A percentile compares a stretch with the other conserved stretches of the same genome.
phyloP scores from a whole-genome alignment of 2,888 invertebrate genomes.

The Periphyllus acericola region DNA sequence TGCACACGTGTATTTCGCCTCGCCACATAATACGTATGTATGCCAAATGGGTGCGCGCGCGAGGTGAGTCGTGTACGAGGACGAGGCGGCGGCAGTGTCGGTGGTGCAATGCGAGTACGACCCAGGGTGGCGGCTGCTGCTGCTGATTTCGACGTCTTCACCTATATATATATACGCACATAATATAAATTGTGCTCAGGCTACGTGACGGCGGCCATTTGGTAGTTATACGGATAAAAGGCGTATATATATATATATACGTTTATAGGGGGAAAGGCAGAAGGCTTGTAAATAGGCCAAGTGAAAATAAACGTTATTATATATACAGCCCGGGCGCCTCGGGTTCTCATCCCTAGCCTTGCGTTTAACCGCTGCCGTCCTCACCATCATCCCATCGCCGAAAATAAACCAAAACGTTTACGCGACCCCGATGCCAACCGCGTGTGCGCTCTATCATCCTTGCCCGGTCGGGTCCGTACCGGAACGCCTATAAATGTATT shows the following conservation, averaged over 20 bases:
- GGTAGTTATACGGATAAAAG: too few species aligned
- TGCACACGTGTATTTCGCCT: too few species aligned
- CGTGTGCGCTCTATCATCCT: background rate
- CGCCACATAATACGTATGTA: too few species aligned
- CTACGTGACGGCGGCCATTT: background rate
- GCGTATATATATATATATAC: too few species aligned
- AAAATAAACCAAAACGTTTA: slow-evolving; percentile 16
- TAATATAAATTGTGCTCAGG: background rate
- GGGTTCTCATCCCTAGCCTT: background rate
- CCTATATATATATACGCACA: too few species aligned
- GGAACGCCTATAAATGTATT: background rate
- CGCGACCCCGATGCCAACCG: background rate
- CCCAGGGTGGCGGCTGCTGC: too few species aligned
- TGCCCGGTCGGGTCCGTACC: background rate
- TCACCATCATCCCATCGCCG: background rate
- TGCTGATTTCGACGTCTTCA: too few species aligned
- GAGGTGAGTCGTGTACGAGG: slow-evolving; percentile 4
- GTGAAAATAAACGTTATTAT: background rate
- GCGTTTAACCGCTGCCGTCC: background rate
- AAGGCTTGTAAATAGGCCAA: slow-evolving; percentile 9
- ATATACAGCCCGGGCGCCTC: background rate
- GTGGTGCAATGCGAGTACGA: too few species aligned
- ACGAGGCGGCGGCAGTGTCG: too few species aligned
- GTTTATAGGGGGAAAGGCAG: background rate
- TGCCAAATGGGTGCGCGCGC: slow-evolving; percentile 4